These are phyloP conservation scores for Dunckerocampus dactyliophorus DNA, from an alignment of 2,113 vertebrate species.

Conservation along the genomic window DNA sequence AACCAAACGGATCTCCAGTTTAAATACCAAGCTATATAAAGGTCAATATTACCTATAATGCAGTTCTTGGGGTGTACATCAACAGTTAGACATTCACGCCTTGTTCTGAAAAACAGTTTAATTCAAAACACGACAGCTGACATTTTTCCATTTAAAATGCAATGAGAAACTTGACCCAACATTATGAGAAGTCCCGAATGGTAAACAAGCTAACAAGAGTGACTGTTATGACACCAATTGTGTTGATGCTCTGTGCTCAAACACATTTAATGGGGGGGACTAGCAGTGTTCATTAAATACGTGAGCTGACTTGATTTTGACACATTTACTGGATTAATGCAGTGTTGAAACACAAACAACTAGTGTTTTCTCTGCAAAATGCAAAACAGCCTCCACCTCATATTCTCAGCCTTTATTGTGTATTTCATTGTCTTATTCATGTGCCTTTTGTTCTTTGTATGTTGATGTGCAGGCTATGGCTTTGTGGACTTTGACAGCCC, in stretches of 20 bases:
- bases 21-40: no score
- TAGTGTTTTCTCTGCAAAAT: slow-evolving; percentile 21
- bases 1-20: no score
- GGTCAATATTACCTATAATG: no score
- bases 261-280: slow-evolving; percentile 31
- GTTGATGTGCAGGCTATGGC: slow-evolving; percentile 84
- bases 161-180: slow-evolving; percentile 5
- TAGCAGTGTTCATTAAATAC: slow-evolving; percentile 30
- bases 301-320: slow-evolving; percentile 41
- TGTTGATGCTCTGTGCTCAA: slow-evolving; percentile 34
- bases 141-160: no score
- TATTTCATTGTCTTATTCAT: neutral
- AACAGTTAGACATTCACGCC: no score
- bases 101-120: no score
- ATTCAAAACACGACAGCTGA: no score
- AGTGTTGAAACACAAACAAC: slow-evolving; percentile 15
- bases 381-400: neutral
- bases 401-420: neutral
- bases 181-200: slow-evolving; percentile 19
- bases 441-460: slow-evolving; percentile 16
- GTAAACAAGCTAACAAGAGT: slow-evolving; percentile 19
- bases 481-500: slow-evolving; percentile 99
- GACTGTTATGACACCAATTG: slow-evolving; percentile 35
- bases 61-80: no score
- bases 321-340: slow-evolving; percentile 37